Evolutionary conservation across 2,888 invertebrate species (phyloP).

Genomic region (Archips xylosteana): DNA sequence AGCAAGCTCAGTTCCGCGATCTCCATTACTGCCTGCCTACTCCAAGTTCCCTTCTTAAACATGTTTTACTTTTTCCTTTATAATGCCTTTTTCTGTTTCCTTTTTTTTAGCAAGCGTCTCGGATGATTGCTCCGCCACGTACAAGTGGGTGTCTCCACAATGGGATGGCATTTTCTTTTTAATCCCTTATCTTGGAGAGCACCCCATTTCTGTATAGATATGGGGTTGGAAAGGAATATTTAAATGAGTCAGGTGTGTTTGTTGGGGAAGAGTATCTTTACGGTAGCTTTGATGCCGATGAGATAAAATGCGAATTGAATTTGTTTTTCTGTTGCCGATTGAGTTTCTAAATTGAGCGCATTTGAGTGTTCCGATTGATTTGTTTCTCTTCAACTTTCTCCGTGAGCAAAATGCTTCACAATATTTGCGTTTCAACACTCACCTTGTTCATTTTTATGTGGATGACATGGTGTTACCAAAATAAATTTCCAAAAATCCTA

Average conservation of each 20-base stretch:
- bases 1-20: slow-evolving; percentile 48
- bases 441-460: not conserved
- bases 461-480: not conserved
- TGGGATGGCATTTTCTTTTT: slow-evolving; percentile 73
- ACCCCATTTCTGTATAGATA: slow-evolving; percentile 51
- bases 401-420: not conserved
- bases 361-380: not conserved
- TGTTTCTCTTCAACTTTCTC: not conserved
- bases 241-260: slow-evolving; percentile 64
- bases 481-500: not conserved
- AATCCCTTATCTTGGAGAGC: slow-evolving; percentile 67
- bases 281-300: slow-evolving; percentile 33
- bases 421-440: not conserved
- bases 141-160: slow-evolving; percentile 62
- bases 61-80: slow-evolving; percentile 59
- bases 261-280: slow-evolving; percentile 40
- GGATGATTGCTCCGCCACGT: slow-evolving; percentile 56
- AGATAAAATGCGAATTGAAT: slow-evolving; percentile 39
- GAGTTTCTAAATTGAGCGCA: slow-evolving; percentile 4
- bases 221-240: slow-evolving; percentile 59
- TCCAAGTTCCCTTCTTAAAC: slow-evolving; percentile 50
- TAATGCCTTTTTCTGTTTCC: slow-evolving; percentile 59
- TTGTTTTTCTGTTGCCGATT: slow-evolving; percentile 26
- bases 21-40: slow-evolving; percentile 50
- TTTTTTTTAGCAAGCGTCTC: slow-evolving; percentile 63